Percentiles rank a stretch among this genome's conserved stretches.
These are phyloP conservation scores for Sitophilus oryzae DNA, from an alignment of 1,140 invertebrate genomes.

Conservation along the genomic window DNA sequence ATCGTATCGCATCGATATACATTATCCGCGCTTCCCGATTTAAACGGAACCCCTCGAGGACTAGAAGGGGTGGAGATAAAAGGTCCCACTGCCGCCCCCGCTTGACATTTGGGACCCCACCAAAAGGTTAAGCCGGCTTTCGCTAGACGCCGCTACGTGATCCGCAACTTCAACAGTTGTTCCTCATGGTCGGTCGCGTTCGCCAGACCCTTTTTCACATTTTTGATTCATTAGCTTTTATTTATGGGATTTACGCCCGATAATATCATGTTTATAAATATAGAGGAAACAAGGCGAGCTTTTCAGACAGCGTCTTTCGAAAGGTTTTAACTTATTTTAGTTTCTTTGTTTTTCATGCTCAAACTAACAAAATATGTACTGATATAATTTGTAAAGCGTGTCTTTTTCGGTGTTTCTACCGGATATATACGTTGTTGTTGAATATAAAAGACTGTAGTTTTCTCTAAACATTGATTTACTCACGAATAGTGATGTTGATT, in stretches of 20 bases:
- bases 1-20: slow-evolving; percentile 9
- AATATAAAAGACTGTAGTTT: too few species aligned
- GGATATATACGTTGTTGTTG: too few species aligned
- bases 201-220: slow-evolving; percentile 17
- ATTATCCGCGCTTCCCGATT: slow-evolving; percentile 8
- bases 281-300: neutral
- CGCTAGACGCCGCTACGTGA: slow-evolving; percentile 32
- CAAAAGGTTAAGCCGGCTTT: slow-evolving; percentile 34
- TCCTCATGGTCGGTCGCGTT: slow-evolving; percentile 9
- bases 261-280: neutral
- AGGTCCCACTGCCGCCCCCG: slow-evolving; percentile 22
- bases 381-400: too few species aligned
- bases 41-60: slow-evolving; percentile 14
- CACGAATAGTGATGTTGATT: too few species aligned
- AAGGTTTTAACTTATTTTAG: neutral
- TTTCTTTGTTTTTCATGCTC: too few species aligned
- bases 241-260: slow-evolving; percentile 19
- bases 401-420: too few species aligned
- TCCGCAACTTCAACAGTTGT: slow-evolving; percentile 35
- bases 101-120: slow-evolving; percentile 34
- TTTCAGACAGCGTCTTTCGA: neutral
- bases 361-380: too few species aligned
- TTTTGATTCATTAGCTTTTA: slow-evolving; percentile 32
- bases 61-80: too few species aligned
- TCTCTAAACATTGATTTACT: too few species aligned